Evolutionary conservation across 2,113 vertebrate species (phyloP).

Genomic region (Pollachius pollachius): DNA sequence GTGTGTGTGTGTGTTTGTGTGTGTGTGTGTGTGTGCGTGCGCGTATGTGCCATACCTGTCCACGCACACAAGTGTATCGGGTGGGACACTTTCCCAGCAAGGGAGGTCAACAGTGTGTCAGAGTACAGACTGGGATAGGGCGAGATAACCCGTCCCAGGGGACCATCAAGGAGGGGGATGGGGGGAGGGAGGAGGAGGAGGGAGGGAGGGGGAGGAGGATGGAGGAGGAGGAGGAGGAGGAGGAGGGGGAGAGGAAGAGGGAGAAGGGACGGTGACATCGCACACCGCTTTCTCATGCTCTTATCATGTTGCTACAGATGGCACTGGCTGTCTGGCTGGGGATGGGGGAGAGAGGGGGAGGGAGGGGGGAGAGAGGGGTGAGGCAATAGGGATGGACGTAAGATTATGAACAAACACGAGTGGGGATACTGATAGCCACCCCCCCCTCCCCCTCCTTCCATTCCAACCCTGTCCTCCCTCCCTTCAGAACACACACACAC

Average conservation of each 20-base stretch:
- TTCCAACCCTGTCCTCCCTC: conserved; percentile 63
- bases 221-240: conserved; percentile 33
- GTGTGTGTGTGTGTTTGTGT: too few species aligned
- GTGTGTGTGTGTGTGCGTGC: too few species aligned
- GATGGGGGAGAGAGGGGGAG: not conserved
- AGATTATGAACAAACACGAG: conserved; percentile 35
- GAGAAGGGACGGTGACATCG: conserved; percentile 11
- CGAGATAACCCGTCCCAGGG: too few species aligned
- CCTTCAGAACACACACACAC: conserved; percentile 50
- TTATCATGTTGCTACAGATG: conserved; percentile 71
- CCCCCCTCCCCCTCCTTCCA: conserved; percentile 39
- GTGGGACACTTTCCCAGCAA: conserved; percentile 1
- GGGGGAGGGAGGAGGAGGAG: conserved; percentile 19
- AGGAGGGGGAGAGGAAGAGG: conserved; percentile 9
- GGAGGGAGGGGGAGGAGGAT: conserved; percentile 31
- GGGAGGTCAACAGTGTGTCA: too few species aligned
- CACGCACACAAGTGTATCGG: too few species aligned
- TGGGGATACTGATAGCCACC: conserved; percentile 37
- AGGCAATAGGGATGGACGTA: conserved; percentile 11
- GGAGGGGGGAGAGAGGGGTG: not conserved
- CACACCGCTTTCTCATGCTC: conserved; percentile 34
- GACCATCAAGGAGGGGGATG: too few species aligned
- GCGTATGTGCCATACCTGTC: too few species aligned
- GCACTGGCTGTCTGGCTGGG: conserved; percentile 5
- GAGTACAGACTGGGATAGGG: too few species aligned